These are phyloP conservation scores for Blomia tropicalis DNA, from an alignment of 2,888 invertebrate genomes.

Conservation along the genomic window DNA sequence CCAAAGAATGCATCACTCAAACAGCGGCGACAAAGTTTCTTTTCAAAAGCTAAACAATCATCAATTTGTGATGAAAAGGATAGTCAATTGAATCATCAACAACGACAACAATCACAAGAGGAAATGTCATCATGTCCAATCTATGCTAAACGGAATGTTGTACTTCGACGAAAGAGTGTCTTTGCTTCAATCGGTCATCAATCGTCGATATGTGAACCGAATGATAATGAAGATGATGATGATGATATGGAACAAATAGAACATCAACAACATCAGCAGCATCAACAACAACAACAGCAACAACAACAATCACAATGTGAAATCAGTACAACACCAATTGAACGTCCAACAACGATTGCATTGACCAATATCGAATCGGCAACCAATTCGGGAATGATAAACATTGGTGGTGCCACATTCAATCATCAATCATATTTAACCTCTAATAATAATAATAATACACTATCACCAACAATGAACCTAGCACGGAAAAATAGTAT, in stretches of 20 bases:
- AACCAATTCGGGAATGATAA: too few species aligned
- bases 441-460: background rate
- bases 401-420: background rate
- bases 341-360: background rate
- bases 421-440: background rate
- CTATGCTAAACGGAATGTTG: background rate
- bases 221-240: background rate
- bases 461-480: background rate
- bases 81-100: too few species aligned
- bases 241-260: background rate
- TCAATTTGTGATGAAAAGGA: background rate
- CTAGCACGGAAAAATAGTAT: conserved; percentile 18
- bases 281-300: too few species aligned
- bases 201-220: background rate
- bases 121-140: conserved; percentile 2
- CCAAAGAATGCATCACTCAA: background rate
- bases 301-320: background rate
- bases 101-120: background rate
- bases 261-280: background rate
- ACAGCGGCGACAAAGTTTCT: conserved; percentile 4
- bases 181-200: background rate
- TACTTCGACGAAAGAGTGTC: background rate
- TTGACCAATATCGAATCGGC: background rate
- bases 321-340: background rate
- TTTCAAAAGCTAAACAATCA: background rate